Conservation (phyloP, 2,888 invertebrate genomes). For the Mongoloraphidia duomilia region DNA sequence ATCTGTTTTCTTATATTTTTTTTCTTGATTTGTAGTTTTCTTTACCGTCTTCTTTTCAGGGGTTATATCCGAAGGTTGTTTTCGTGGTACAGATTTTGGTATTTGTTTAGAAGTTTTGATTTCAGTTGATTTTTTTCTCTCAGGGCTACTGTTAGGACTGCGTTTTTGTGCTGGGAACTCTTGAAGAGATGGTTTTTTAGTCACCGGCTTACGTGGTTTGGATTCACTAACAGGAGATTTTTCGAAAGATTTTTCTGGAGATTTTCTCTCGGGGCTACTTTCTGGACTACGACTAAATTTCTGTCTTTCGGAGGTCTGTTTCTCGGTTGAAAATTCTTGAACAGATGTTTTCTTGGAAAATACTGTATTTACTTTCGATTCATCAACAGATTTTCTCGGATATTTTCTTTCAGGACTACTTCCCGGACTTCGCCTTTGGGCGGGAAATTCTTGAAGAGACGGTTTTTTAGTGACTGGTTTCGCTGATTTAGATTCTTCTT, state of each 20-base stretch:
- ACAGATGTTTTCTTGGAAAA: background rate
- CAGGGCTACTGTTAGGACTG: slow-evolving; percentile 10
- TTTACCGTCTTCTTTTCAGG: no score
- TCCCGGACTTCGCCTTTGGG: slow-evolving; percentile 25
- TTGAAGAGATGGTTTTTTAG: background rate
- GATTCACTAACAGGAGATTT: slow-evolving; percentile 1
- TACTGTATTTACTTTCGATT: background rate
- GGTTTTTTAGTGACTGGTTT: slow-evolving; percentile 6
- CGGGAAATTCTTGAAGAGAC: slow-evolving; percentile 21
- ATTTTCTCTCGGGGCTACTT: slow-evolving; percentile 4
- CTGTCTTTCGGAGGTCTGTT: background rate
- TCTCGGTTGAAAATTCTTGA: slow-evolving; percentile 6
- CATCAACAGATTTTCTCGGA: background rate
- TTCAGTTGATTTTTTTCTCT: background rate
- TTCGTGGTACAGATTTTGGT: slow-evolving; percentile 9
- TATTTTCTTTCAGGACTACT: slow-evolving; percentile 13
- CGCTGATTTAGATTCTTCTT: slow-evolving; percentile 23
- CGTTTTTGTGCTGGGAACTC: slow-evolving; percentile 9
- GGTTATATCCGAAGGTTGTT: slow-evolving; percentile 2
- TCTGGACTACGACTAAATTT: background rate
- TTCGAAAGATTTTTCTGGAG: slow-evolving; percentile 4
- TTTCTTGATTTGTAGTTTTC: no score
- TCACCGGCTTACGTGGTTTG: background rate
- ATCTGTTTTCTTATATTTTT: no score
- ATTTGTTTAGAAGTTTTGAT: background rate